Evolutionary conservation across 1,140 invertebrate genomes (phyloP).

Genomic region (Telenomus remus): DNA sequence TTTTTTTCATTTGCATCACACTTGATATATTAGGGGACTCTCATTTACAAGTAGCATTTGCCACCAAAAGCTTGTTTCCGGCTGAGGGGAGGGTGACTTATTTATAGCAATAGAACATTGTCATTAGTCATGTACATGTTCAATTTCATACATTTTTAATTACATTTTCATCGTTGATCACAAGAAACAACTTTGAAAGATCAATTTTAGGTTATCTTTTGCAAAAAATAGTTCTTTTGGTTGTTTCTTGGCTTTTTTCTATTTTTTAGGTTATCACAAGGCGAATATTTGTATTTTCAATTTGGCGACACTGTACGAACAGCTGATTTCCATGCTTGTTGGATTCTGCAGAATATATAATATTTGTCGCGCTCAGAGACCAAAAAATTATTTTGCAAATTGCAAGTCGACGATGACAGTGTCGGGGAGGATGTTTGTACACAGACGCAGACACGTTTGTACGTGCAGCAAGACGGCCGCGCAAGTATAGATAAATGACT

Average conservation of each 20-base stretch:
- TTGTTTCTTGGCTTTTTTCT: too few relatives aligned
- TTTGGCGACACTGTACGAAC: too few relatives aligned
- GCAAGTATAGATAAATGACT: conserved; percentile 55
- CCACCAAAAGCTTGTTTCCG: conserved; percentile 56
- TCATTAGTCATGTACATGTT: conserved; percentile 33
- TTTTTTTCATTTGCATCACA: conserved; percentile 44
- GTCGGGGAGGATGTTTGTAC: conserved; percentile 25
- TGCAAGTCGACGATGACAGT: conserved; percentile 16
- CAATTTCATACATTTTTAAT: conserved; percentile 1
- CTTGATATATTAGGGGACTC: conserved; percentile 41
- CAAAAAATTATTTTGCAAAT: conserved; percentile 37
- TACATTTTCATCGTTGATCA: not conserved
- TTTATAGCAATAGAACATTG: conserved; percentile 51
- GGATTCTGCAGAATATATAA: too few relatives aligned
- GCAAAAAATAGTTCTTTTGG: too few relatives aligned
- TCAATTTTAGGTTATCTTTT: not conserved
- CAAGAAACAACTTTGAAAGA: not conserved
- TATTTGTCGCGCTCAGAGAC: too few relatives aligned
- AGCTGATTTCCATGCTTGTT: too few relatives aligned
- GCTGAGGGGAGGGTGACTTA: conserved; percentile 47
- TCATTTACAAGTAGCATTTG: conserved; percentile 40
- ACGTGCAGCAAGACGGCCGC: conserved; percentile 40
- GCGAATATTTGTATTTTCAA: too few relatives aligned
- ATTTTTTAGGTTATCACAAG: too few relatives aligned
- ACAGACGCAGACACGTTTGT: conserved; percentile 46